Evolutionary conservation across 2,888 invertebrate species (phyloP).

Genomic region (Agonum fuliginosum): DNA sequence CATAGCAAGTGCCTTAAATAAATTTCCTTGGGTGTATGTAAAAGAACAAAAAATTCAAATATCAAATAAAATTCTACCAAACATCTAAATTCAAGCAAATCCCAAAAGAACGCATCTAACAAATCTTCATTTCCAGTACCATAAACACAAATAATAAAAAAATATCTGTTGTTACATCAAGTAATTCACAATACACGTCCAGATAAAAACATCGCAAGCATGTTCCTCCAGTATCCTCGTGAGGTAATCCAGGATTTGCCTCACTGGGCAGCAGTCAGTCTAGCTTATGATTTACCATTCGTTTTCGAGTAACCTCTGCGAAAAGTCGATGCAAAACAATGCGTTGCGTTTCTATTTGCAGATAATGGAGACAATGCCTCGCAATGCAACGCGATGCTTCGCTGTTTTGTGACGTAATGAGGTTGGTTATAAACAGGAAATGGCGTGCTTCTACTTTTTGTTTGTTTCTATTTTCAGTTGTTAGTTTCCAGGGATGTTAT

Average conservation of each 20-base stretch:
- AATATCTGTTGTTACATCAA: no score
- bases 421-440: conserved; percentile 43
- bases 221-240: not conserved
- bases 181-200: not conserved
- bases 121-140: no score
- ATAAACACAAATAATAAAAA: no score
- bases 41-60: no score
- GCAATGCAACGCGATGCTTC: not conserved
- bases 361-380: conserved; percentile 31
- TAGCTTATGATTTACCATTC: not conserved
- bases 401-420: conserved; percentile 34
- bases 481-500: conserved; percentile 11
- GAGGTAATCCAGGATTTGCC: not conserved
- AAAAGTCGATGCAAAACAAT: conserved; percentile 32
- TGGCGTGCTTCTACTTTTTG: conserved; percentile 13
- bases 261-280: not conserved
- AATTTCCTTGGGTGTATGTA: no score
- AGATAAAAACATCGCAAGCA: not conserved
- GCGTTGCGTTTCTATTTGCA: not conserved
- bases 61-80: no score
- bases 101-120: no score
- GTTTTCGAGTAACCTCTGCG: not conserved
- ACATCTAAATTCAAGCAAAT: no score
- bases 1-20: no score
- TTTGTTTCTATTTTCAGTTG: conserved; percentile 22